Conservation (phyloP, 1,140 invertebrate genomes). For the Phymorhynchus buccinoides region DNA sequence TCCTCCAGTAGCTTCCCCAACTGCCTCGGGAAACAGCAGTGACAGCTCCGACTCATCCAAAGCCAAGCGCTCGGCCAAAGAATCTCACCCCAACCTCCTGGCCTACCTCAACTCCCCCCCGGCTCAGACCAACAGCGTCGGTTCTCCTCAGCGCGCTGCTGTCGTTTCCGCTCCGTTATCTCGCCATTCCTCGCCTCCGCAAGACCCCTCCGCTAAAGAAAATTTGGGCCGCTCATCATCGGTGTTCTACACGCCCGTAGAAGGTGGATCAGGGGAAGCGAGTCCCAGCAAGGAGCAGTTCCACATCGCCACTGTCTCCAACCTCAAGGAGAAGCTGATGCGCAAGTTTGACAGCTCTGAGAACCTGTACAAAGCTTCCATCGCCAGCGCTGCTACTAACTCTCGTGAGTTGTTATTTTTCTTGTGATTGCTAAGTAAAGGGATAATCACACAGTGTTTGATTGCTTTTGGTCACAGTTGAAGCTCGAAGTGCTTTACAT, state of each 20-base stretch:
- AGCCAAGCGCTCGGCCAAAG: constrained; percentile 59
- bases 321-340: constrained; percentile 67
- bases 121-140: neutral
- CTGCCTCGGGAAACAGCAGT: constrained; percentile 14
- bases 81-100: constrained; percentile 66
- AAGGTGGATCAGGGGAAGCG: constrained; percentile 6
- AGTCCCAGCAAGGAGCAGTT: constrained; percentile 54
- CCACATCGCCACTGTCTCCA: constrained; percentile 59
- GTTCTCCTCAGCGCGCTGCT: neutral
- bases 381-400: neutral
- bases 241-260: neutral
- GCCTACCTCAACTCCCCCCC: constrained; percentile 57
- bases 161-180: neutral
- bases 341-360: constrained; percentile 64
- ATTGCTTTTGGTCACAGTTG: too few relatives aligned
- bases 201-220: neutral
- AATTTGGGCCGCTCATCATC: neutral
- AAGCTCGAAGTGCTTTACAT: too few relatives aligned
- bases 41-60: constrained; percentile 24
- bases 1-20: neutral
- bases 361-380: constrained; percentile 57
- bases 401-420: neutral
- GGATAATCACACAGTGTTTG: too few relatives aligned
- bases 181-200: neutral
- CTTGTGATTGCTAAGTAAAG: too few relatives aligned